Base-by-base conservation (phyloP, 2,888 invertebrate species). In the Ligdia adustata region DNA sequence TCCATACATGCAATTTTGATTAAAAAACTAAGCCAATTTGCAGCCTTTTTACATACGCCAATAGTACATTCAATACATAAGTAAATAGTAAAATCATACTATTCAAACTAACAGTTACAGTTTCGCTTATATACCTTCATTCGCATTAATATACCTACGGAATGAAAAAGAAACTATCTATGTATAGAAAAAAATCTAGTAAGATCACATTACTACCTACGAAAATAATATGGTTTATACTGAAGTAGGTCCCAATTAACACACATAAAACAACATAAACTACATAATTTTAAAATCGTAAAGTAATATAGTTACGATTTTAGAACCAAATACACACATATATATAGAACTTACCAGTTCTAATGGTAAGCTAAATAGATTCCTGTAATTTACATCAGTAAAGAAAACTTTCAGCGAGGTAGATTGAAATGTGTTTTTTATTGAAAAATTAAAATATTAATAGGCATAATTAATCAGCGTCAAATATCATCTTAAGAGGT, bases 1-100 rank as follows among this genome's bases (percentile, higher is more conserved):
- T 15, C 31, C 1, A 1, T 27, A 27, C 53, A 52, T 59, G 58
- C 56, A 56, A 54, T 57, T 55, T 59, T 37, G 48, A 18, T 22
- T 35, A 29, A 44, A 29, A 9, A 32, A 20, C n/a, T 14, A 59
- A 52, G 54, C 54, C 59, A 57, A 55, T 54, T 40, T 52, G 56
- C 52, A 54, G 58, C 49, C 34, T 31, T 32, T n/a, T 39, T 27
- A 26, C 31, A 20, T 37, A 32, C 37, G 42, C 48, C 32, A 26
- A 48, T 43, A 27, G 28, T 48, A 48, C 42, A 22, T 38, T 39
- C 29, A 47, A 35, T 16, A n/a, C 6, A 39, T 15, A 15, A 11
- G 9, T n/a, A n/a, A n/a, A n/a, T n/a, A n/a, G n/a, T n/a, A n/a
- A n/a, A n/a, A n/a, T n/a, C n/a, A n/a, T n/a, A n/a, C n/a, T n/a